phyloP scores from a whole-genome alignment of 1,140 invertebrate species.

The Helicoverpa armigera region DNA sequence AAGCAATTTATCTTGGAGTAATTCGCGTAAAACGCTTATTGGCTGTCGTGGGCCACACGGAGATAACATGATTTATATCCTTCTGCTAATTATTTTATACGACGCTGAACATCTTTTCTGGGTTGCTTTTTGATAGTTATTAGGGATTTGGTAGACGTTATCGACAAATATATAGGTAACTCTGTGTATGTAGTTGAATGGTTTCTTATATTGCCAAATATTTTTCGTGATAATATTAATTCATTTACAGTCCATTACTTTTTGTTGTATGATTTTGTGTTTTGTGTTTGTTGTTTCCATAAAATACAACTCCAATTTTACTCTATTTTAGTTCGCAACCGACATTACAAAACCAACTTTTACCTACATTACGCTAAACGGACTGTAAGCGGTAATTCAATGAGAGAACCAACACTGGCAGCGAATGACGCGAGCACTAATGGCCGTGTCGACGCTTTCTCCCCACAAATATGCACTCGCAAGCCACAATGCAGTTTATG shows the following conservation, averaged over 20 bases:
- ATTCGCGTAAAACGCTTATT: constrained; percentile 82
- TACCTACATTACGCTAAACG: constrained; percentile 22
- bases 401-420: constrained; percentile 53
- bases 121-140: constrained; percentile 21
- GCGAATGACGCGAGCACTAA: constrained; percentile 63
- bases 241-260: too few relatives aligned
- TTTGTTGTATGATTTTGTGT: too few relatives aligned
- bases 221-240: not conserved
- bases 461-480: constrained; percentile 66
- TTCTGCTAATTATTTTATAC: constrained; percentile 65
- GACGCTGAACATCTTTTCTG: constrained; percentile 45
- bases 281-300: too few relatives aligned
- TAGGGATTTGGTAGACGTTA: not conserved
- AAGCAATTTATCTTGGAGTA: constrained; percentile 80
- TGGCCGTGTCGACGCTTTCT: constrained; percentile 55
- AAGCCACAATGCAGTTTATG: constrained; percentile 67
- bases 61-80: constrained; percentile 80
- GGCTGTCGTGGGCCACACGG: constrained; percentile 73
- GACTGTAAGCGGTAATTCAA: constrained; percentile 50
- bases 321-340: too few relatives aligned
- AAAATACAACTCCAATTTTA: not conserved
- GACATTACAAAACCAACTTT: constrained; percentile 22
- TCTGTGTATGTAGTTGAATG: not conserved
- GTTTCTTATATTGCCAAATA: not conserved
- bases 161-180: not conserved